A percentile compares a stretch with the other conserved stretches of the same genome.
Evolutionary conservation across 2,797 vertebrate genomes (phyloP).

Genomic region (Eulemur coronatus): DNA sequence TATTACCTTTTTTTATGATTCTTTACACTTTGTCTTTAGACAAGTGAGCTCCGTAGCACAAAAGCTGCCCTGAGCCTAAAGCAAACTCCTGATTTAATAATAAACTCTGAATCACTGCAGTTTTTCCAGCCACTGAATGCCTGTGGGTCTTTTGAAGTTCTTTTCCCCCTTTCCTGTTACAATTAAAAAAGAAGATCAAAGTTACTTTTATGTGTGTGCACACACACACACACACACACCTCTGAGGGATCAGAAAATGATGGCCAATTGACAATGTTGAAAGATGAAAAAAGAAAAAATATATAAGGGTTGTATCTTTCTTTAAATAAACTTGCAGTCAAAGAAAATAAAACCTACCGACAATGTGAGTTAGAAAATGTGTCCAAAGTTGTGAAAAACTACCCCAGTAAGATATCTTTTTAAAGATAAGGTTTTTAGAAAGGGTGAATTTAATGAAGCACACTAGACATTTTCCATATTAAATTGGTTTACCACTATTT

Average conservation of each 20-base stretch:
- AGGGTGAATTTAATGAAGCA: not conserved
- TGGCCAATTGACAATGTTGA: not conserved
- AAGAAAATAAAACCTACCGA: slow-evolving; percentile 52
- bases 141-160: slow-evolving; percentile 55
- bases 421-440: slow-evolving; percentile 62
- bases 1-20: slow-evolving; percentile 38
- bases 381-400: not conserved
- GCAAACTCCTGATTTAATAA: slow-evolving; percentile 50
- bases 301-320: not conserved
- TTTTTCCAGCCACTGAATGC: slow-evolving; percentile 44
- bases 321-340: slow-evolving; percentile 5
- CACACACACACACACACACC: not conserved
- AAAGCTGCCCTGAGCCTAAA: not conserved
- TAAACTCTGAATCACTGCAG: slow-evolving; percentile 30
- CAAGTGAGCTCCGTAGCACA: not conserved
- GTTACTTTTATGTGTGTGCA: not conserved
- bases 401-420: slow-evolving; percentile 51
- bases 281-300: slow-evolving; percentile 56
- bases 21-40: slow-evolving; percentile 53
- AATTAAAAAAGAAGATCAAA: slow-evolving; percentile 67
- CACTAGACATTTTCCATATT: not conserved
- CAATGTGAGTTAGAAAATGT: slow-evolving; percentile 48
- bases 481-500: not conserved
- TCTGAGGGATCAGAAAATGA: slow-evolving; percentile 18
- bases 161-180: slow-evolving; percentile 40